Base-by-base conservation (phyloP, 1,140 invertebrate species). In the Octopus bimaculoides region DNA sequence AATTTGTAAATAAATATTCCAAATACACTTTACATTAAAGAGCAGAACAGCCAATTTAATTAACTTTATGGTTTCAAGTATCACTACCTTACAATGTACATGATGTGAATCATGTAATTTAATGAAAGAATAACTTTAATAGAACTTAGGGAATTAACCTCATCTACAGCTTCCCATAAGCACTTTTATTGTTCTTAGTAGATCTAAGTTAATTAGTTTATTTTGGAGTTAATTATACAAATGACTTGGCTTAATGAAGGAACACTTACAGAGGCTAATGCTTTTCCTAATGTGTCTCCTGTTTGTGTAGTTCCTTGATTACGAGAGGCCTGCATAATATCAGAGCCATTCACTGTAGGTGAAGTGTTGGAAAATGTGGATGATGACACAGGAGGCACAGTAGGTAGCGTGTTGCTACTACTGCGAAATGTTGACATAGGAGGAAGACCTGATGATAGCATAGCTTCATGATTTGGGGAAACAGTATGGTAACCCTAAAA, bases 371-470 rank as follows among this genome's bases (percentile, higher is more conserved):
- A 83, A 79, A 82, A 84, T 14, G 76, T 85, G 77, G 85, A 84
- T 78, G 90, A 84, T 71, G 87, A 86, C 69, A 89, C 84, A n/a
- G 83, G 85, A 75, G 84, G 83, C 69, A 89, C 84, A n/a, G 83
- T 84, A 75, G 84, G 83, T 82, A 80, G 83, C 77, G 81, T 91
- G 66, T 93, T 93, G 53, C 81, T 81, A 61, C 94, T 93, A 53
- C 81, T 82, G 56, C 95, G 92, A 92, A 98, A 96, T 82, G 95
- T 95, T 78, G 96, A 97, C 96, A 98, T 97, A 61, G 96, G 96
- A 80, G 96, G 96, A 90, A 98, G 92, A 78, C 93, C 92, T 53
- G 95, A 94, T 86, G 94, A 92, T 87, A 93, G 92, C 86, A 92
- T 92, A 82, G 92, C 91, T 79, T 93, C 93, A 86, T 93, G 93